phyloP scores from a whole-genome alignment of 2,797 vertebrate species.

The Microctenopoma steveboyesi region DNA sequence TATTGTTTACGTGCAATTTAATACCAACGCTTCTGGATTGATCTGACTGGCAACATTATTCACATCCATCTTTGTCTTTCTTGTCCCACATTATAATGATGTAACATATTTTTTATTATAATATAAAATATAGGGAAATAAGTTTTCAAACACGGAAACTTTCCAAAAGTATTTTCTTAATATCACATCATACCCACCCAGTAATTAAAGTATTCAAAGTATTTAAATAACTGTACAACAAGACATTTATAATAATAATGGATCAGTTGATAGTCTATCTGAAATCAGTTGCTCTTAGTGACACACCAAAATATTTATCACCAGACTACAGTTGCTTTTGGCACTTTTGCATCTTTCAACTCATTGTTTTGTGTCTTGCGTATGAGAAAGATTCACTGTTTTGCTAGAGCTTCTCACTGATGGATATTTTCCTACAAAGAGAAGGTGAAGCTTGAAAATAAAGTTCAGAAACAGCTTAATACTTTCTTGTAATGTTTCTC shows the following conservation, averaged over 20 bases:
- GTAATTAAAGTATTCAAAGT: not conserved
- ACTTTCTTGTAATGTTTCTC: not conserved
- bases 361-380: not conserved
- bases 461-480: not conserved
- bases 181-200: not conserved
- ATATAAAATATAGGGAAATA: not conserved
- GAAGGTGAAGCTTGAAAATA: too few relatives aligned
- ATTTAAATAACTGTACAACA: not conserved
- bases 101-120: not conserved
- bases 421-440: not conserved
- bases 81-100: not conserved
- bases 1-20: not conserved
- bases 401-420: not conserved
- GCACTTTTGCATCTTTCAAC: slow-evolving; percentile 1
- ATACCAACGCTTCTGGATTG: not conserved
- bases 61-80: not conserved
- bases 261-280: not conserved
- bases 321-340: not conserved
- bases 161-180: too few relatives aligned
- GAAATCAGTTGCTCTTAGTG: not conserved
- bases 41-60: not conserved
- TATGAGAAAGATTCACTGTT: not conserved
- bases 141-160: too few relatives aligned
- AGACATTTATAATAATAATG: not conserved
- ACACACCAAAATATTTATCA: not conserved